These are phyloP conservation scores for Sphyrna mokarran DNA, from an alignment of 2,113 vertebrate genomes.

Conservation along the genomic window DNA sequence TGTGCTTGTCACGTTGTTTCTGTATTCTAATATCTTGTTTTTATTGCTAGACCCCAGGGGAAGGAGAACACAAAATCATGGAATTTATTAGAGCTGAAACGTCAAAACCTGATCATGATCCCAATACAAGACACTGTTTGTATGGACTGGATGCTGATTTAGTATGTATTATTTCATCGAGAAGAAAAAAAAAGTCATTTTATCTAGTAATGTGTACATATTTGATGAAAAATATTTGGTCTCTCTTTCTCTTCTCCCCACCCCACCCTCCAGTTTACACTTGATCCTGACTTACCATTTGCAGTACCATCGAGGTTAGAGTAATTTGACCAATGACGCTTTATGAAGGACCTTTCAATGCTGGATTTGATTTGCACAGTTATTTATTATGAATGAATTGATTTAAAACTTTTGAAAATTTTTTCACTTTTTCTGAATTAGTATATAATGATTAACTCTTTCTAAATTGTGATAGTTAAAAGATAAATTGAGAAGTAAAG, in stretches of 20 bases:
- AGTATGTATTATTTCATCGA: constrained; percentile 60
- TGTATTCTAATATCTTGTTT: constrained; percentile 31
- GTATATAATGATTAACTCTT: not conserved
- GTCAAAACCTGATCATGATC: constrained; percentile 71
- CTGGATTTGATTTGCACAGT: not conserved
- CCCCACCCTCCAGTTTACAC: not conserved
- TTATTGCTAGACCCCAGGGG: constrained; percentile 80
- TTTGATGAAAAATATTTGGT: not conserved
- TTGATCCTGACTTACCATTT: not conserved
- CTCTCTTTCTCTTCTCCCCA: not conserved
- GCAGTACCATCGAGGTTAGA: not conserved
- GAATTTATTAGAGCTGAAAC: constrained; percentile 95
- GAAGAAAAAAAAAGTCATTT: not conserved
- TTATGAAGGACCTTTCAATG: not conserved
- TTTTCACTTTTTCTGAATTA: not conserved
- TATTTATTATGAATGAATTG: too few relatives aligned
- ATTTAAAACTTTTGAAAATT: too few relatives aligned
- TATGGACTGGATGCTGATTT: constrained; percentile 96
- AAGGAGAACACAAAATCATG: constrained; percentile 99
- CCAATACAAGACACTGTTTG: constrained; percentile 92
- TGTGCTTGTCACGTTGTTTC: not conserved
- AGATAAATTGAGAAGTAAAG: not conserved
- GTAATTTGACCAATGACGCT: not conserved
- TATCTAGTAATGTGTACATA: not conserved
- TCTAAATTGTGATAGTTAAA: not conserved